Conservation (phyloP, 2,888 invertebrate species). For the Smittia aterrima region DNA sequence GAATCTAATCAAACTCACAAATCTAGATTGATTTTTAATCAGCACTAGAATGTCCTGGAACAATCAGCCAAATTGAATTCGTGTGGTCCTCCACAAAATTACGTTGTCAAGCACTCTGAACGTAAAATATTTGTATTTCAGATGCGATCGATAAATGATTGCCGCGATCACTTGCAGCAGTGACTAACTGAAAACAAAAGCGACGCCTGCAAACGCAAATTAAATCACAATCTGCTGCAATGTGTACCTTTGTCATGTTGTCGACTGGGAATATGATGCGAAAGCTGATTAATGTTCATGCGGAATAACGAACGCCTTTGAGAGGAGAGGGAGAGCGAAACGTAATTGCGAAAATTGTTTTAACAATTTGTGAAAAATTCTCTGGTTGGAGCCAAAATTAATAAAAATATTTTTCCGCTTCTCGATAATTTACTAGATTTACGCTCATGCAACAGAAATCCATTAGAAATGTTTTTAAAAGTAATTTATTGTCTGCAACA, state of each 20-base stretch:
- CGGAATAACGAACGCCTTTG: not conserved
- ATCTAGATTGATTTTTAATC: too few relatives aligned
- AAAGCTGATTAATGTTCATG: conserved; percentile 5
- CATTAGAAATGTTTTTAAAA: conserved; percentile 31
- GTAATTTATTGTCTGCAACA: conserved; percentile 33
- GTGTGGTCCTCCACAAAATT: not conserved
- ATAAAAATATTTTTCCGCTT: not conserved
- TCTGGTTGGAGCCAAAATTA: not conserved
- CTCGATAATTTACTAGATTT: not conserved
- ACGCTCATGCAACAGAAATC: conserved; percentile 6
- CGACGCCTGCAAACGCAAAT: not conserved
- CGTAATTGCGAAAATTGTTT: not conserved
- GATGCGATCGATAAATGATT: not conserved
- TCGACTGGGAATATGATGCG: not conserved
- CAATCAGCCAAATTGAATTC: too few relatives aligned
- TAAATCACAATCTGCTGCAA: not conserved
- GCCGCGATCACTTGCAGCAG: not conserved
- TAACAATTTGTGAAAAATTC: conserved; percentile 1
- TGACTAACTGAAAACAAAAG: not conserved
- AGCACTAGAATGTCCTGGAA: too few relatives aligned
- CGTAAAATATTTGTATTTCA: not conserved
- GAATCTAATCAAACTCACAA: too few relatives aligned
- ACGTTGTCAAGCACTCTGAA: not conserved
- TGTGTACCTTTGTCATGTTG: not conserved
- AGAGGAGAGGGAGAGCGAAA: too few relatives aligned